Evolutionary conservation across 2,113 vertebrate genomes (phyloP).

Genomic region (Noturus placidus): DNA sequence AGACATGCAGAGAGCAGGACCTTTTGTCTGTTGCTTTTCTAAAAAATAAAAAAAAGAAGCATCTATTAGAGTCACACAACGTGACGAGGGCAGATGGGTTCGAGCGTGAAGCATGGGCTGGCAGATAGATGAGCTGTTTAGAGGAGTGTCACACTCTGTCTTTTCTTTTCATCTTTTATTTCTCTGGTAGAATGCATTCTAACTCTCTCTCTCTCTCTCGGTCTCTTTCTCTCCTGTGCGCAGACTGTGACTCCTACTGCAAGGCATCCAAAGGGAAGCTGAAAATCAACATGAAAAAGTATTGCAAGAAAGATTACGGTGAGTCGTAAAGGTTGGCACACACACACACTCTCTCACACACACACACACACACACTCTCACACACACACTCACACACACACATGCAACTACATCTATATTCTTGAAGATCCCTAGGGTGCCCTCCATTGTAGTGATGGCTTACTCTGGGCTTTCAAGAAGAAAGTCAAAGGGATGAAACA

Average conservation of each 20-base stretch:
- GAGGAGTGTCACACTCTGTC: slow-evolving; percentile 63
- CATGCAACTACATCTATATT: slow-evolving; percentile 42
- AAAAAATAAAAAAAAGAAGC: slow-evolving; percentile 48
- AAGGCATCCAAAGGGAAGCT: slow-evolving; percentile 97
- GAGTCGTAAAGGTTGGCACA: slow-evolving; percentile 65
- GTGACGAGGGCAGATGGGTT: slow-evolving; percentile 71
- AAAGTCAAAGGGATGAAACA: slow-evolving; percentile 67
- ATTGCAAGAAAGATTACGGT: slow-evolving; percentile 99
- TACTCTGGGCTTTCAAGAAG: slow-evolving; percentile 61
- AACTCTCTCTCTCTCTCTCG: slow-evolving; percentile 15
- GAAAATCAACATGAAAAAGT: slow-evolving; percentile 99
- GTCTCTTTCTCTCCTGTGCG: slow-evolving; percentile 9
- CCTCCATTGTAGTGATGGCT: slow-evolving; percentile 62
- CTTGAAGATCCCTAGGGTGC: slow-evolving; percentile 36
- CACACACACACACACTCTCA: slow-evolving; percentile 3
- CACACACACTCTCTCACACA: slow-evolving; percentile 29
- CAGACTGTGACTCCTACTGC: slow-evolving; percentile 97
- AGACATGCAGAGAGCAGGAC: slow-evolving; percentile 56
- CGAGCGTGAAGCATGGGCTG: slow-evolving; percentile 56
- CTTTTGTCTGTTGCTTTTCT: slow-evolving; percentile 54
- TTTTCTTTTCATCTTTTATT: slow-evolving; percentile 71
- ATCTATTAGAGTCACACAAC: slow-evolving; percentile 56
- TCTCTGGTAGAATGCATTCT: slow-evolving; percentile 55
- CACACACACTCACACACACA: slow-evolving; percentile 11
- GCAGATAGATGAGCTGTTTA: slow-evolving; percentile 38